Base-by-base conservation (phyloP, 2,888 invertebrate species). In the Thyatira batis region DNA sequence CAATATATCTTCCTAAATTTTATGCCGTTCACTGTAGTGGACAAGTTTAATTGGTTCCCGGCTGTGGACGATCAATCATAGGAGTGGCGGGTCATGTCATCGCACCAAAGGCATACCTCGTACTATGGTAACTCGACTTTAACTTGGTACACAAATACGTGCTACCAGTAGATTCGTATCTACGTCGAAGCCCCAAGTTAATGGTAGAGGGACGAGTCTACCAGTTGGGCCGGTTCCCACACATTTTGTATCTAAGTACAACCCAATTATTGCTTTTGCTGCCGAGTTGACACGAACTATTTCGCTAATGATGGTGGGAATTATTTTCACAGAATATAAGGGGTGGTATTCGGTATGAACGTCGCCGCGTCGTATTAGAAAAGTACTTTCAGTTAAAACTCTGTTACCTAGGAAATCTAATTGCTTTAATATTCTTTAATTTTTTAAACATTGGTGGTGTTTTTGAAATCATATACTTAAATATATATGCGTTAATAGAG, bases 21-120 rank as follows among this genome's bases (percentile, higher is more conserved):
- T 73, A 77, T 73, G 73, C 78, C 69, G 76, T 71, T 70, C 78
- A 76, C 77, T 85, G 78, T 80, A 84, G 77, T 82, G 82, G 85
- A 86, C 87, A 86, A 85, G 84, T 90, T 89, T 87, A 90, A 90
- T 89, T 89, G 88, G 85, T 82, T 84, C 73, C 78, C 71, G 78
- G 75, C 76, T 64, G 67, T 68, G 65, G 61, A 71, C 78, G 77
- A 89, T 89, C 89, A 87, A 89, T 89, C 89, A 88, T 84, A 73
- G 65, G 63, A 70, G 73, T 74, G 75, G 75, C 72, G 71, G 71
- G 70, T 67, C 73, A 70, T 82, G 82, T 83, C 82, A 76, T 69
- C 71, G 67, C 56, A 67, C 69, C 66, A 60, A 57, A 63, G 59
- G 50, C 39, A 33, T 21, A 21, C n/a, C 48, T 48, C 27, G 48